These are phyloP conservation scores for Baryphthengus martii DNA, from an alignment of 2,113 vertebrate species.

Conservation along the genomic window DNA sequence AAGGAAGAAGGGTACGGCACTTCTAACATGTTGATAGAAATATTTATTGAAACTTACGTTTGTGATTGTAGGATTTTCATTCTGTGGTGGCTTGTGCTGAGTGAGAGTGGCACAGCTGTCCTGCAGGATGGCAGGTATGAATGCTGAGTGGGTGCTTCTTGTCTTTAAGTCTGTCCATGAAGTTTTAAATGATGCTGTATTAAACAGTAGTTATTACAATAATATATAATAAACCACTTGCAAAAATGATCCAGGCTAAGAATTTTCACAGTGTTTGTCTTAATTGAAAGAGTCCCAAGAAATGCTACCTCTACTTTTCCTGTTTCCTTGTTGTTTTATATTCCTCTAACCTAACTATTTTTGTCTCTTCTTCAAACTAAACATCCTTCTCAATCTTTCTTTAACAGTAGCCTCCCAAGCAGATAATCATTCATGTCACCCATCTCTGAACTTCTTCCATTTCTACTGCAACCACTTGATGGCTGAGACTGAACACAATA, in stretches of 20 bases:
- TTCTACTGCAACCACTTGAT: background rate
- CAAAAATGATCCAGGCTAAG: background rate
- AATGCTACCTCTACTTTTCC: background rate
- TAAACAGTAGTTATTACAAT: background rate
- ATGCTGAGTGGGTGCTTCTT: background rate
- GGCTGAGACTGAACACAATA: background rate
- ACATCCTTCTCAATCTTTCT: background rate
- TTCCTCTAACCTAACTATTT: background rate
- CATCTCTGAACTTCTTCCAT: background rate
- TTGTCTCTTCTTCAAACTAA: background rate
- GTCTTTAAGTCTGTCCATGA: background rate
- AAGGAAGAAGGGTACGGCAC: background rate
- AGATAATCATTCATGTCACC: slow-evolving; percentile 14
- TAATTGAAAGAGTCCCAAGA: background rate
- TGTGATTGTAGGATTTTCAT: background rate
- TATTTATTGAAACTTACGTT: background rate
- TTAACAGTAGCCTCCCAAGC: background rate
- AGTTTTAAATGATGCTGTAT: background rate
- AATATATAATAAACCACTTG: background rate
- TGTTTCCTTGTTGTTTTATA: background rate
- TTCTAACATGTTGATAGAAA: background rate
- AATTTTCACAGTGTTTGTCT: background rate
- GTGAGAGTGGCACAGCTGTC: background rate
- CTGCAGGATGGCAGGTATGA: background rate
- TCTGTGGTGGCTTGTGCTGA: background rate